Base-by-base conservation (phyloP, 1,140 invertebrate genomes). In the Drosophila melanica region DNA sequence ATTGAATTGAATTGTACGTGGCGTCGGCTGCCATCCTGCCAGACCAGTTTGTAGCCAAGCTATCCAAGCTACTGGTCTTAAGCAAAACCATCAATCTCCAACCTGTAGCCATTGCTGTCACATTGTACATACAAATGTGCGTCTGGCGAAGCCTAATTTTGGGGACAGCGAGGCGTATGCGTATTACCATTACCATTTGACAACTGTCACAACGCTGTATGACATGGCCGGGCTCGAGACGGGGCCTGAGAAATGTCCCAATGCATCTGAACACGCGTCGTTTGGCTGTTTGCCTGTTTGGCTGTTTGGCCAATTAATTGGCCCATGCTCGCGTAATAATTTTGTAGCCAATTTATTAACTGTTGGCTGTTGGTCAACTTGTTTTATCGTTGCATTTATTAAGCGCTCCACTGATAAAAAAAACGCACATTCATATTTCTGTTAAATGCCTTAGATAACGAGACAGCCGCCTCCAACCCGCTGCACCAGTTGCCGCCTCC, bases 121-220 rank as follows among this genome's bases (percentile, higher is more conserved):
- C 69, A 82, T 82, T 53, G 75, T 78, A 73, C 74, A 65, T 75
- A 82, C 79, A 82, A 82, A 82, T 79, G 71, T 79, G 71, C 60
- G 78, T 81, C 78, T 87, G 71, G 68, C 68, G 39, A 42, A 65
- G 69, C 63, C 54, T 78, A 63, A 79, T 71, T 71, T 79, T 71
- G 57, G 62, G 58, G 60, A 70, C 58, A 71, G 54, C 77, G 70
- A 74, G 68, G 77, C 75, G 81, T 80, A 80, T 84, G 44, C 48
- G 70, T 67, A 86, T 85, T 71, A 65, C 78, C 75, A 87, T 86
- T 87, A 87, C 75, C 82, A 87, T 87, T 89, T 87, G 82, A 87
- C 82, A 87, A 87, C 82, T 87, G 82, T 87, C 82, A 87, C 82
- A 87, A 86, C 81, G 82, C 78, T 87, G 82, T 86, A 86, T 86